Conservation (phyloP, 2,888 invertebrate genomes). For the Rhaphigaster nebulosa region DNA sequence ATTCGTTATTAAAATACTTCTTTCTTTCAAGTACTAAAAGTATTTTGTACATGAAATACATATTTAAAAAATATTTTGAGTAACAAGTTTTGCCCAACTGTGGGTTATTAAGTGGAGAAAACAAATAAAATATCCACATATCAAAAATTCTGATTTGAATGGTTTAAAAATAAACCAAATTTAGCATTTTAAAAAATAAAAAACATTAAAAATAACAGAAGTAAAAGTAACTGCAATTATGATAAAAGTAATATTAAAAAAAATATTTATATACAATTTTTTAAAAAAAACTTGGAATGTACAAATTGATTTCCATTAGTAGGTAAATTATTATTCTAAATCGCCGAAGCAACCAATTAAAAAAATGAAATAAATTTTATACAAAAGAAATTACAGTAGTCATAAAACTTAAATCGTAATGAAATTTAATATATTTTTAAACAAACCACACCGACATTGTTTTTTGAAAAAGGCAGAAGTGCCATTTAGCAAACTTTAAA, state of each 20-base stretch:
- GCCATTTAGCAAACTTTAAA: no score
- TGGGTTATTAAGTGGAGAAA: neutral
- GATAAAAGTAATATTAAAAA: no score
- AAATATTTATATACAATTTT: neutral
- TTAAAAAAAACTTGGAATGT: neutral
- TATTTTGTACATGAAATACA: no score
- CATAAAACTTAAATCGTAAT: neutral
- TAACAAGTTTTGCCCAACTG: no score
- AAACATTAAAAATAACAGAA: neutral
- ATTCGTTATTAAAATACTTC: no score
- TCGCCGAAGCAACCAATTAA: neutral
- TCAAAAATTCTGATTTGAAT: neutral
- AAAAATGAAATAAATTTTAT: neutral
- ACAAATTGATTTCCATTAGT: neutral
- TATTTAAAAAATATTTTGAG: no score
- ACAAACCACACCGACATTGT: neutral
- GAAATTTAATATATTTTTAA: neutral
- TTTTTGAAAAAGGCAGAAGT: no score
- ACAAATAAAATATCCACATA: neutral
- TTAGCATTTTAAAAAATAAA: neutral
- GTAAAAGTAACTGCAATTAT: neutral
- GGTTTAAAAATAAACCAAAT: neutral
- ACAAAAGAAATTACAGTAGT: neutral
- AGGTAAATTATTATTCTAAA: neutral
- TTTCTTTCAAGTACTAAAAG: no score